Evolutionary conservation across 2,797 vertebrate genomes (phyloP), one percentile per base, ranked within the genome.

Genomic region (Sebastiscus tertius): DNA sequence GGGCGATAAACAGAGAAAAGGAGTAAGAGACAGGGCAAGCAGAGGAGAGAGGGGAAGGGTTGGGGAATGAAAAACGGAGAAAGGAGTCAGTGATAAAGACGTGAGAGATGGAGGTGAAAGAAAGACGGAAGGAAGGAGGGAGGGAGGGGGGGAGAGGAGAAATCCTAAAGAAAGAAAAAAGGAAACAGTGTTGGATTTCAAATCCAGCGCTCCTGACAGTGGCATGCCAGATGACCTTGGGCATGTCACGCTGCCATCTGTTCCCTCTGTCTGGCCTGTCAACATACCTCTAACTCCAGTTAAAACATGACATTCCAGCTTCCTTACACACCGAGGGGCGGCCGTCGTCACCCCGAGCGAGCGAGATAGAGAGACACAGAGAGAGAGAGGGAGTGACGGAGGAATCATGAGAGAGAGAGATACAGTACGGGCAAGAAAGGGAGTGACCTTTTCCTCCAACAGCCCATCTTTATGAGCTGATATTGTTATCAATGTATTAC

Each of bases 161-260:
- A 85, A 87, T 75, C 24, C 61, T 18, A 67, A 79, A 91, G 83
- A 83, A 83, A 54, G 78, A 76, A 87, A 82, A 86, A 86, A 52
- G 73, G 84, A 89, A 80, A 83, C 42, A 14, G 93, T 84, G 88
- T 94, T 91, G 84, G 91, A 92, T 96, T 95, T 95, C 92, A 95
- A 93, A 95, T 92, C 90, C 91, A 92, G 91, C 22, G 80, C 90
- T 94, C 87, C 89, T 52, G 84, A 95, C 92, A 93, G 89, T 86
- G 88, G 91, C 85, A 87, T 84, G 93, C 94, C 94, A 95, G 92
- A 95, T 96, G 95, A 96, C 96, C 96, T 96, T 96, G 96, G 94
- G 94, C 93, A 89, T 88, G 95, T 96, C 93, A 92, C 42, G 72
- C 88, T 91, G 94, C 95, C 96, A 96, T 96, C 95, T 96, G 96